Conservation (phyloP, 2,888 invertebrate species). For the Cheilosia pagana region DNA sequence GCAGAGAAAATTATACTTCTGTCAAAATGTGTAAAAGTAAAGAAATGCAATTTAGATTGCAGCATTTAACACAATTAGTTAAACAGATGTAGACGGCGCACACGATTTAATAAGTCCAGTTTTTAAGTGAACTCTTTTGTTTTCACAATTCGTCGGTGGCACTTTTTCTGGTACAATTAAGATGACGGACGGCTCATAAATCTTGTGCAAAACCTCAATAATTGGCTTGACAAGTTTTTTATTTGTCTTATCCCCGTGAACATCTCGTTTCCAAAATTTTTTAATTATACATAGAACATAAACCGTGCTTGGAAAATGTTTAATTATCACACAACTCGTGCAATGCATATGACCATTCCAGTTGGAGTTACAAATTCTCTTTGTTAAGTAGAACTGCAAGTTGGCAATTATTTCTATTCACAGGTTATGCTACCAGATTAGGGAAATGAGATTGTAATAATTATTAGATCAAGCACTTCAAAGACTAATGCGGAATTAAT, state of each 20-base stretch:
- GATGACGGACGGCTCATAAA: not conserved
- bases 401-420: too few species aligned
- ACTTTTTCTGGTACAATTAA: not conserved
- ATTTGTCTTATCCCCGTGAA: not conserved
- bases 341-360: slow-evolving; percentile 16
- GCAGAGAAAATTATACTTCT: slow-evolving; percentile 9
- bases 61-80: slow-evolving; percentile 48
- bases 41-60: slow-evolving; percentile 65
- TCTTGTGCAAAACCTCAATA: slow-evolving; percentile 35
- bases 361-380: not conserved
- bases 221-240: slow-evolving; percentile 25
- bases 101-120: slow-evolving; percentile 11
- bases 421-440: too few species aligned
- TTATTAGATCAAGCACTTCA: too few species aligned
- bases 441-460: too few species aligned
- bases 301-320: slow-evolving; percentile 16
- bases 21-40: slow-evolving; percentile 55
- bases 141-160: slow-evolving; percentile 2
- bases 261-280: slow-evolving; percentile 41
- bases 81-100: not conserved
- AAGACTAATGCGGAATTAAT: too few species aligned
- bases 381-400: not conserved
- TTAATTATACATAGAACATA: slow-evolving; percentile 54
- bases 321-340: slow-evolving; percentile 20
- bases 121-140: slow-evolving; percentile 56